Conservation (phyloP, 2,888 invertebrate species). For the Tinea semifulvella region DNA sequence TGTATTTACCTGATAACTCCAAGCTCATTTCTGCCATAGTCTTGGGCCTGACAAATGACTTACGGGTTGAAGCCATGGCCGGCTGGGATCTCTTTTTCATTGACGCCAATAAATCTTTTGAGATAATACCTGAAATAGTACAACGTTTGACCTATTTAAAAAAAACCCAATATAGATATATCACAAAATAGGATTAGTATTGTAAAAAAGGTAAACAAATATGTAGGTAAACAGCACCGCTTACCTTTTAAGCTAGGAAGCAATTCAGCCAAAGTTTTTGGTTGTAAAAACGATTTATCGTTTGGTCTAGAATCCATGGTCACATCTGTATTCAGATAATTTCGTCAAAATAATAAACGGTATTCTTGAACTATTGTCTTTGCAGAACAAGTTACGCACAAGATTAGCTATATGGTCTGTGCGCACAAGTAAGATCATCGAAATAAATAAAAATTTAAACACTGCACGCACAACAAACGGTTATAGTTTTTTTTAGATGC, state of each 20-base stretch:
- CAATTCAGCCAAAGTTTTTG: conserved; percentile 44
- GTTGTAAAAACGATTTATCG: conserved; percentile 25
- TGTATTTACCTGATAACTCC: conserved; percentile 30
- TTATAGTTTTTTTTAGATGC: too few relatives aligned
- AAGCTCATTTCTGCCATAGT: conserved; percentile 45
- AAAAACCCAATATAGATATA: background rate
- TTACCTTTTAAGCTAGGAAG: conserved; percentile 39
- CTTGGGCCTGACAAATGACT: conserved; percentile 29
- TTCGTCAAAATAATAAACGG: too few relatives aligned
- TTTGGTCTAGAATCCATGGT: conserved; percentile 33
- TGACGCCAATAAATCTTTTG: conserved; percentile 36
- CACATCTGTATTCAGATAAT: conserved; percentile 4
- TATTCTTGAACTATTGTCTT: too few relatives aligned
- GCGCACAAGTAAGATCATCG: too few relatives aligned
- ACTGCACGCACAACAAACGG: too few relatives aligned
- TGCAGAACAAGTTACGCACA: too few relatives aligned
- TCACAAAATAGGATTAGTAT: too few relatives aligned
- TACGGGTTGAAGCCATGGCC: conserved; percentile 32
- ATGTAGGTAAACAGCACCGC: too few relatives aligned
- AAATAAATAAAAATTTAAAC: too few relatives aligned
- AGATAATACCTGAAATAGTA: conserved; percentile 36
- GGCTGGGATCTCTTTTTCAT: conserved; percentile 34
- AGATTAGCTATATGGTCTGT: too few relatives aligned
- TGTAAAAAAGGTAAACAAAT: too few relatives aligned
- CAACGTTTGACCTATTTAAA: background rate